Percentiles rank a stretch among this genome's conserved stretches.
Conservation (phyloP, 2,888 invertebrate genomes). For the Amorpha juglandis region DNA sequence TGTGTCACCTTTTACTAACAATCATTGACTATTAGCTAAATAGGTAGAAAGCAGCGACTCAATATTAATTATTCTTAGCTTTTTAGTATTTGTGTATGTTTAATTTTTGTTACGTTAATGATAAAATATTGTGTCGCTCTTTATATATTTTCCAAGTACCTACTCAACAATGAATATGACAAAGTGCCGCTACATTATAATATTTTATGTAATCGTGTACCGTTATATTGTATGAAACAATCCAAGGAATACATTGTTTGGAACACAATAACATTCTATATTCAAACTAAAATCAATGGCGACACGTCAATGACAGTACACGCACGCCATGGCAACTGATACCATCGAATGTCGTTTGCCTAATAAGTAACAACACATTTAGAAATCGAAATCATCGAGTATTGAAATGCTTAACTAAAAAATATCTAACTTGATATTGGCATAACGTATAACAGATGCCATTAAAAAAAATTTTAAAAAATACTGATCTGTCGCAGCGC, state of each 20-base stretch:
- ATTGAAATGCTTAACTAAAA: not conserved
- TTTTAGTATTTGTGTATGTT: too few relatives aligned
- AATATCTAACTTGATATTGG: too few relatives aligned
- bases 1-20: too few relatives aligned
- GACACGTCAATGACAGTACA: not conserved
- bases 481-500: not conserved
- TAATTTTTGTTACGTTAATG: too few relatives aligned
- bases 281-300: conserved; percentile 24
- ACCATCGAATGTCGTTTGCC: not conserved
- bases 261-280: conserved; percentile 26
- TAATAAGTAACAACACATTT: not conserved
- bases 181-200: not conserved
- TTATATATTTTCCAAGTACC: too few relatives aligned
- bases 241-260: conserved; percentile 22
- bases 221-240: conserved; percentile 17
- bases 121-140: too few relatives aligned
- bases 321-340: conserved; percentile 1
- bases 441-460: too few relatives aligned
- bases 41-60: too few relatives aligned
- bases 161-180: too few relatives aligned
- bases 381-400: not conserved
- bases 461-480: too few relatives aligned
- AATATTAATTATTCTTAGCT: too few relatives aligned
- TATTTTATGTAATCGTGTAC: conserved; percentile 5
- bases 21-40: too few relatives aligned